Evolutionary conservation across 2,113 vertebrate species (phyloP).

Genomic region (Chamaea fasciata): DNA sequence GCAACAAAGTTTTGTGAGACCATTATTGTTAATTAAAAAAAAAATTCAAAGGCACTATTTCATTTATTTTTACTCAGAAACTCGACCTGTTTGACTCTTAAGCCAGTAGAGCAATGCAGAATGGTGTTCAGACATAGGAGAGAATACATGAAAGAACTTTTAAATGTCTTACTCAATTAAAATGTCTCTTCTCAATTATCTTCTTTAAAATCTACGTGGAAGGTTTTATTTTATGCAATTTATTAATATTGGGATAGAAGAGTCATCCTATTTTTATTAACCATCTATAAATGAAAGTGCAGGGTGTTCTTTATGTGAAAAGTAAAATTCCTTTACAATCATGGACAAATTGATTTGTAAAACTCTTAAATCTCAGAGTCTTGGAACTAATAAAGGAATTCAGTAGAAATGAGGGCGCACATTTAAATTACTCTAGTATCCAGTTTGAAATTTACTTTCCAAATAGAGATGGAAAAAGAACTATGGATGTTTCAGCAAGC

Average conservation of each 20-base stretch:
- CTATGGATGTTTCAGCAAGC: background rate
- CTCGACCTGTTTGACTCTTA: background rate
- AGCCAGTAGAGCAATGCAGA: background rate
- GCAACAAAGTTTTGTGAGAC: background rate
- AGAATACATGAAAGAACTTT: background rate
- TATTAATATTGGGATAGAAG: background rate
- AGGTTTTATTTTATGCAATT: background rate
- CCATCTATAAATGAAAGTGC: background rate
- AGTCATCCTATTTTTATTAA: background rate
- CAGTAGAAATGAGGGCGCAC: rapidly evolving
- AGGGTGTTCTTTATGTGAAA: background rate
- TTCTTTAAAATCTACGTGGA: background rate
- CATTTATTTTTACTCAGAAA: background rate
- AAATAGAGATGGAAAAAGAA: background rate
- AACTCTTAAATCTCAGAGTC: background rate
- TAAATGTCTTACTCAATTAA: background rate
- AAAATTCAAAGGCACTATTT: background rate
- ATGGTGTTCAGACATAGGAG: background rate
- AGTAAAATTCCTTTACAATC: background rate
- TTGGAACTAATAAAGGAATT: background rate
- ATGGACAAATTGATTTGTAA: background rate
- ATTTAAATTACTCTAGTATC: background rate
- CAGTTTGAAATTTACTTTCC: background rate
- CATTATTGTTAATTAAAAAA: background rate
- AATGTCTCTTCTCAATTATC: background rate